Evolutionary conservation across 2,113 vertebrate species (phyloP).

Genomic region (Xiphophorus maculatus): DNA sequence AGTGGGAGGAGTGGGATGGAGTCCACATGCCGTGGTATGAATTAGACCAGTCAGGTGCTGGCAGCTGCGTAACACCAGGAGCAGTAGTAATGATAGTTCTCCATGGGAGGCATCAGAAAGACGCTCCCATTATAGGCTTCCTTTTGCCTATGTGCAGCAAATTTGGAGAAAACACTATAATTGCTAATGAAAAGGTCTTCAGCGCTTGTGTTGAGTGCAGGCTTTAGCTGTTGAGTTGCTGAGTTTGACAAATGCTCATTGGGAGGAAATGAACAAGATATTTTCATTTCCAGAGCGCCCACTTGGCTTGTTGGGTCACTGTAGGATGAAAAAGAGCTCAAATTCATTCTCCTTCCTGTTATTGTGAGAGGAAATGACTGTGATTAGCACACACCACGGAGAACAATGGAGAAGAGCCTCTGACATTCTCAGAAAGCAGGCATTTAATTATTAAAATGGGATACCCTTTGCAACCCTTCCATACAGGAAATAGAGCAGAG

Average conservation of each 20-base stretch:
- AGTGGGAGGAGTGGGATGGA: constrained; percentile 9
- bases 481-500: not conserved
- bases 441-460: constrained; percentile 13
- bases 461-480: not conserved
- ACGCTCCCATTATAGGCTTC: constrained; percentile 20
- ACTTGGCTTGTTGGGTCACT: constrained; percentile 40
- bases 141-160: constrained; percentile 23
- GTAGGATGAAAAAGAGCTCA: constrained; percentile 44
- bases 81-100: constrained; percentile 50
- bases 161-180: constrained; percentile 49
- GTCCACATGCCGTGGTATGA: constrained; percentile 30
- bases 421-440: constrained; percentile 5
- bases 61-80: constrained; percentile 38
- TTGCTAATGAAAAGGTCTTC: constrained; percentile 56
- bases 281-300: constrained; percentile 40
- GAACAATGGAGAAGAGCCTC: constrained; percentile 42
- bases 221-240: not conserved
- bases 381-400: constrained; percentile 12
- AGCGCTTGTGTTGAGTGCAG: constrained; percentile 12
- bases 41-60: constrained; percentile 33
- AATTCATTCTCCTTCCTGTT: constrained; percentile 62
- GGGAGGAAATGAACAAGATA: constrained; percentile 17
- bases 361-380: constrained; percentile 58
- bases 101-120: constrained; percentile 23
- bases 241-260: constrained; percentile 15